Evolutionary conservation across 2,113 vertebrate genomes (phyloP).

Genomic region (Bufo bufo): DNA sequence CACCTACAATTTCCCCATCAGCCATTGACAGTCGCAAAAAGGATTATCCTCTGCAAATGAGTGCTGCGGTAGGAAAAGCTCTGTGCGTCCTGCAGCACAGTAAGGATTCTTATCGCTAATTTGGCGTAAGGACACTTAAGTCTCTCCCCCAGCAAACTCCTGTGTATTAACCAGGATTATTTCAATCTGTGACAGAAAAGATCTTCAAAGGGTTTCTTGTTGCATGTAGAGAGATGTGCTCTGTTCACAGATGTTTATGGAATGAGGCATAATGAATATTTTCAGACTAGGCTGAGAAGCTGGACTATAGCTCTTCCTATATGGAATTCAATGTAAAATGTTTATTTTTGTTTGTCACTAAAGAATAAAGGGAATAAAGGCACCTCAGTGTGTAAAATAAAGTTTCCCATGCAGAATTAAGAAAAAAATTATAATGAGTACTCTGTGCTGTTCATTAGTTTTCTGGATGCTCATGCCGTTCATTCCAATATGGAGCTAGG

Average conservation of each 20-base stretch:
- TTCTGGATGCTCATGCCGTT: too few relatives aligned
- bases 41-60: conserved; percentile 56
- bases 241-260: conserved; percentile 3
- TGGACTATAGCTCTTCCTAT: not conserved
- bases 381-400: not conserved
- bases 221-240: not conserved
- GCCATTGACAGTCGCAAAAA: conserved; percentile 30
- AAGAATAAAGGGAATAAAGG: not conserved
- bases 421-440: too few relatives aligned
- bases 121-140: conserved; percentile 47
- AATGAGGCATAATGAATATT: not conserved
- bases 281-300: not conserved
- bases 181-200: conserved; percentile 31
- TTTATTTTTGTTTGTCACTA: too few relatives aligned
- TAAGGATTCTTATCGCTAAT: conserved; percentile 43
- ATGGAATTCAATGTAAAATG: not conserved
- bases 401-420: not conserved
- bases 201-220: conserved; percentile 46
- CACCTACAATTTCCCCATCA: conserved; percentile 49
- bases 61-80: conserved; percentile 5
- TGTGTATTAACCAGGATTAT: conserved; percentile 52
- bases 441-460: too few relatives aligned
- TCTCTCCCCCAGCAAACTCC: conserved; percentile 43
- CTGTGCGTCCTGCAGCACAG: conserved; percentile 21
- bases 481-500: too few relatives aligned